Evolutionary conservation across 64 coral and sea anemone genomes (phyloP), one percentile per base, ranked within the genome.

Genomic region (Exaiptasia diaphana): DNA sequence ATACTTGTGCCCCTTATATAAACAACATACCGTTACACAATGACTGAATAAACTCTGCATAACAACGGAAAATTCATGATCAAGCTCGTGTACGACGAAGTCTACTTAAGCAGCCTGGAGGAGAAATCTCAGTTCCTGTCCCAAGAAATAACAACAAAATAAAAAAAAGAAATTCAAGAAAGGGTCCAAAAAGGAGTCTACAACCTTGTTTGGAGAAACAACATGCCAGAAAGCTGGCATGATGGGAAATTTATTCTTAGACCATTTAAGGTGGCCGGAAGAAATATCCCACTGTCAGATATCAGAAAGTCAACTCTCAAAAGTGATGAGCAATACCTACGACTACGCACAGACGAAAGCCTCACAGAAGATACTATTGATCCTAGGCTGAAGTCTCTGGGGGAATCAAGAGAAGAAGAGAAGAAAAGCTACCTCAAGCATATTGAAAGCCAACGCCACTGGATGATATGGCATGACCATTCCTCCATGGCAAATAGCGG

Each of bases 381-480:
- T 30, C 12, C 27, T 34, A 1, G 4, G 29, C 63, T 82, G 25
- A 14, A 82, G 15, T 60, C 48, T 17, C 34, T 82, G 9, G 39
- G 50, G 68, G 79, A 82, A 39, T 34, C 46, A 30, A 23, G 38
- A 7, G 29, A n/a, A 40, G 64, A 82, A n/a, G 29, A 82, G 44
- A 82, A 61, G 43, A 82, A 50, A 57, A 14, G 22, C 13, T 10
- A 23, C 0, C 62, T 82, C 0, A 70, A 82, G 20, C n/a, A 5
- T 3, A 60, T 33, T 50, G 45, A 82, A 46, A 44, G 45, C 4
- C 24, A 67, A 52, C 56, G 79, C 32, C 79, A 82, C 41, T 82
- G 79, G 63, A 53, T 82, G 17, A 24, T 82, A 18, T 82, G 79
- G 79, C 79, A 82, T 82, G 79, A 70, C 41, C 79, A 82, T 5